These are phyloP conservation scores for Oligia latruncula DNA, from an alignment of 2,888 invertebrate genomes.

Conservation along the genomic window DNA sequence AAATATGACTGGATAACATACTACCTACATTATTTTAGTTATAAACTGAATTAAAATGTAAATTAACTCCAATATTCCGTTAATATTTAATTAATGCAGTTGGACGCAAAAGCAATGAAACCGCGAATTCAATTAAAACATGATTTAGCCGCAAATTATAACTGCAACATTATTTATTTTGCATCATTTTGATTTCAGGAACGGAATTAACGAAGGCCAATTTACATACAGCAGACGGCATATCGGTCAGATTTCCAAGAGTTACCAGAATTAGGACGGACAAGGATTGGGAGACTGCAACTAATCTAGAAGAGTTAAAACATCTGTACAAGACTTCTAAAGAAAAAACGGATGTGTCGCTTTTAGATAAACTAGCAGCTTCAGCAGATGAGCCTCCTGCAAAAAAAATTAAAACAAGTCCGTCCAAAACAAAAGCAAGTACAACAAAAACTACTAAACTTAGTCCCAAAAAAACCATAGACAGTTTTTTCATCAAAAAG, in stretches of 20 bases:
- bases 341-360: slow-evolving; percentile 90
- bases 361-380: slow-evolving; percentile 87
- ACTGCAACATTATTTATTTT: slow-evolving; percentile 32
- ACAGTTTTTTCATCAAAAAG: slow-evolving; percentile 56
- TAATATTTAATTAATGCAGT: slow-evolving; percentile 31
- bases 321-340: slow-evolving; percentile 92
- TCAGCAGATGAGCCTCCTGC: slow-evolving; percentile 73
- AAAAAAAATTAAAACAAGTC: slow-evolving; percentile 79
- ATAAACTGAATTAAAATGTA: slow-evolving; percentile 26
- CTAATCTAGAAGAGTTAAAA: slow-evolving; percentile 93
- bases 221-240: slow-evolving; percentile 97
- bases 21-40: background rate
- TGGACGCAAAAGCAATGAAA: slow-evolving; percentile 35
- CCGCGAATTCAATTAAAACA: slow-evolving; percentile 26
- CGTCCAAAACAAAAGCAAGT: slow-evolving; percentile 71
- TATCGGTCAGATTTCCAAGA: slow-evolving; percentile 98
- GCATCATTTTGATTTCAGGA: slow-evolving; percentile 78
- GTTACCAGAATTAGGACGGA: slow-evolving; percentile 95
- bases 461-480: slow-evolving; percentile 56
- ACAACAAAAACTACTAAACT: slow-evolving; percentile 61
- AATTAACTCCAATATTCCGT: slow-evolving; percentile 17
- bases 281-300: slow-evolving; percentile 96
- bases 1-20: too few relatives aligned
- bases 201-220: slow-evolving; percentile 95
- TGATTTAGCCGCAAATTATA: slow-evolving; percentile 20